A percentile compares a stretch with the other conserved stretches of the same genome.
These are phyloP conservation scores for Adelges cooleyi DNA, from an alignment of 1,140 invertebrate species.

Conservation along the genomic window DNA sequence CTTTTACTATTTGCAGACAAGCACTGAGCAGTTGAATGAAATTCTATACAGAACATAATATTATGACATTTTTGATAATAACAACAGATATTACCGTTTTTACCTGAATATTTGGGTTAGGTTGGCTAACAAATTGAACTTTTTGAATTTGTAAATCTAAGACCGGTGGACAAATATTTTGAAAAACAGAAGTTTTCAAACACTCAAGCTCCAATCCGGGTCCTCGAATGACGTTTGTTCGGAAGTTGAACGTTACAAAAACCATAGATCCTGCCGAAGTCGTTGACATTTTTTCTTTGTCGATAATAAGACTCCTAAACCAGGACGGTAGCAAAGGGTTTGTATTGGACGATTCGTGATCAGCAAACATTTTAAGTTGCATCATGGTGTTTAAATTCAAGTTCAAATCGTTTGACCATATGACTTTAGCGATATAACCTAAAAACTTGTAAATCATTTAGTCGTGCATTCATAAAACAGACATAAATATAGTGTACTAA, in stretches of 20 bases:
- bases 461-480: background rate
- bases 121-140: slow-evolving; percentile 8
- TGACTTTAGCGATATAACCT: background rate
- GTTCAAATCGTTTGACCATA: slow-evolving; percentile 13
- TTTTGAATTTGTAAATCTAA: slow-evolving; percentile 11
- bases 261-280: background rate
- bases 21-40: background rate
- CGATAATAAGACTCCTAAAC: slow-evolving; percentile 14
- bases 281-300: background rate
- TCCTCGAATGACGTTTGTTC: slow-evolving; percentile 19
- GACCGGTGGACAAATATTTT: background rate
- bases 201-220: slow-evolving; percentile 6
- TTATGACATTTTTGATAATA: background rate
- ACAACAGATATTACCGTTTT: background rate
- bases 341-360: background rate
- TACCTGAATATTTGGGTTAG: background rate
- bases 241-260: slow-evolving; percentile 1
- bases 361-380: slow-evolving; percentile 22
- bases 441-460: slow-evolving; percentile 5
- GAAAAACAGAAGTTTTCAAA: background rate
- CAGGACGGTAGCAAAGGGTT: slow-evolving; percentile 12
- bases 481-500: background rate
- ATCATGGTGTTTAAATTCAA: slow-evolving; percentile 9
- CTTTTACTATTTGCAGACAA: slow-evolving; percentile 12
- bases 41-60: slow-evolving; percentile 3